A percentile compares a stretch with the other conserved stretches of the same genome.
Conservation (phyloP, 2,797 vertebrate genomes). For the Alosa sapidissima region DNA sequence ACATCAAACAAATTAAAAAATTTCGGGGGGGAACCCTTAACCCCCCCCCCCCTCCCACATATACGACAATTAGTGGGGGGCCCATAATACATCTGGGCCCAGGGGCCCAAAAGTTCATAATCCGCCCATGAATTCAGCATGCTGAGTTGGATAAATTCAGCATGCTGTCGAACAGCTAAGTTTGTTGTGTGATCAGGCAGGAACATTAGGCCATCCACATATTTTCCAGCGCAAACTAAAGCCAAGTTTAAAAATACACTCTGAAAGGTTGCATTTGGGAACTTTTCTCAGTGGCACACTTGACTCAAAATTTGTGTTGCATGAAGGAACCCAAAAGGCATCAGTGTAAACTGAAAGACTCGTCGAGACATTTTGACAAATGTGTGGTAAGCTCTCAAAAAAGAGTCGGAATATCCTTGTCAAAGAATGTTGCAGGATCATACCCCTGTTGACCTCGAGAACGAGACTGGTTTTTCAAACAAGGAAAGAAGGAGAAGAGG, state of each 20-base stretch:
- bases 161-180: neutral
- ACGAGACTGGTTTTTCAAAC: neutral
- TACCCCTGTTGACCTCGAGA: slow-evolving; percentile 3
- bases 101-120: too few relatives aligned
- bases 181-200: neutral
- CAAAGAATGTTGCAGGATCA: neutral
- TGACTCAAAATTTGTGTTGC: neutral
- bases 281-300: neutral
- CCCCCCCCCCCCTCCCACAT: too few relatives aligned
- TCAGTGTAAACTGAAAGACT: neutral
- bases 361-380: neutral
- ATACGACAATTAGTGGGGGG: too few relatives aligned
- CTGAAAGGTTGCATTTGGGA: neutral
- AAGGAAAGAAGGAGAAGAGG: neutral
- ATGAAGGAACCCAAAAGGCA: neutral
- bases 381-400: neutral
- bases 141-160: neutral
- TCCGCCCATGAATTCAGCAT: too few relatives aligned
- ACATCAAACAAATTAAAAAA: too few relatives aligned
- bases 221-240: neutral
- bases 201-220: neutral
- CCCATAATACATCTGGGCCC: too few relatives aligned
- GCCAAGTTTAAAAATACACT: neutral
- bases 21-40: too few relatives aligned
- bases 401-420: neutral